Conservation (phyloP, 2,888 invertebrate genomes). For the Thecophora atra region DNA sequence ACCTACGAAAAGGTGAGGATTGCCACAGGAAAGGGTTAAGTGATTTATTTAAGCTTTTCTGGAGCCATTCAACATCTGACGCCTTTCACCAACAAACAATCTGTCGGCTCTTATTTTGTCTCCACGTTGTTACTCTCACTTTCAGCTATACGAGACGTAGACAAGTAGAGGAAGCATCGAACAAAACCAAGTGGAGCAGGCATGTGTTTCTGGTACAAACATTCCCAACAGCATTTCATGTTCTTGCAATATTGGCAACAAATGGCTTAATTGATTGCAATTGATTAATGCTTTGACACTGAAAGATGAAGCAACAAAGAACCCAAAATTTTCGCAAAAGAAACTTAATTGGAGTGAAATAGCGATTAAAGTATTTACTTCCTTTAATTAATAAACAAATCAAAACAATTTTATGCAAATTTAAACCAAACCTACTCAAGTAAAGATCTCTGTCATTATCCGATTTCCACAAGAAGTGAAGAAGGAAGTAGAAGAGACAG, state of each 20-base stretch:
- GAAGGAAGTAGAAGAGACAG: neutral
- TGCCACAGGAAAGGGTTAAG: conserved; percentile 12
- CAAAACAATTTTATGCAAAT: neutral
- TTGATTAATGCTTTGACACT: conserved; percentile 23
- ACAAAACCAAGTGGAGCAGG: conserved; percentile 4
- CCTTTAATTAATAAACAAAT: neutral
- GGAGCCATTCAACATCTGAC: neutral
- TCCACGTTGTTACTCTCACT: conserved; percentile 37
- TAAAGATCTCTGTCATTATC: neutral
- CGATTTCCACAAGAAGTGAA: too few relatives aligned
- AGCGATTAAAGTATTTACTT: too few relatives aligned
- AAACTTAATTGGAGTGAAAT: neutral
- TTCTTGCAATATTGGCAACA: conserved; percentile 34
- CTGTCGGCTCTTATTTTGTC: conserved; percentile 20
- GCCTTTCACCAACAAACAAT: conserved; percentile 15
- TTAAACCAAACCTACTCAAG: neutral
- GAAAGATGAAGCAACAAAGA: neutral
- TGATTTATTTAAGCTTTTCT: conserved; percentile 32
- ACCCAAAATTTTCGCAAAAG: neutral
- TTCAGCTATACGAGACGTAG: neutral
- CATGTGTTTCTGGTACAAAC: conserved; percentile 21
- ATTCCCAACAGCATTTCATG: conserved; percentile 13
- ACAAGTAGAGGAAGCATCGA: conserved; percentile 25
- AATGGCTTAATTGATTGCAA: conserved; percentile 28
- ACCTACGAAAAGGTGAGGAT: neutral